Percentiles rank a stretch among this genome's conserved stretches.
Evolutionary conservation across 2,797 vertebrate genomes (phyloP).

Genomic region (Pterois miles): DNA sequence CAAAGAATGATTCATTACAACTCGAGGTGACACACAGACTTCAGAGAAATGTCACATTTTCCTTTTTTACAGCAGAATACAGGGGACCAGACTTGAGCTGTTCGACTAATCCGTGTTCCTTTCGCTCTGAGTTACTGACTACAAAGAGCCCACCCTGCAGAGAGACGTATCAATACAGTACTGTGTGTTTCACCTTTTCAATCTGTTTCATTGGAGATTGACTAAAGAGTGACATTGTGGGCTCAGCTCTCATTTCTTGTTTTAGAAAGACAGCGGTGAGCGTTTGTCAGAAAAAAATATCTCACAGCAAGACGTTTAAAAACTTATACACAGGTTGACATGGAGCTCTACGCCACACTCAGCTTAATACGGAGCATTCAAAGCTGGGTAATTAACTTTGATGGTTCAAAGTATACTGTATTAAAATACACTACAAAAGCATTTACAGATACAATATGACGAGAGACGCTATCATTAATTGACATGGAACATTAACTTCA

Average conservation of each 20-base stretch:
- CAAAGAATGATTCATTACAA: constrained; percentile 15
- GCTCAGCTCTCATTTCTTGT: constrained; percentile 5
- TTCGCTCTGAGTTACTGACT: neutral
- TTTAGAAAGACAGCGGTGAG: constrained; percentile 4
- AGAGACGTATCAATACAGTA: constrained; percentile 29
- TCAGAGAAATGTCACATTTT: constrained; percentile 7
- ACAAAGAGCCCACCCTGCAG: constrained; percentile 40
- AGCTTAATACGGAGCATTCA: constrained; percentile 3
- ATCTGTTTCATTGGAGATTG: constrained; percentile 19
- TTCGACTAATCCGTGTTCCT: constrained; percentile 19
- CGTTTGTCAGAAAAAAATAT: constrained; percentile 19
- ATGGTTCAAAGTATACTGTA: constrained; percentile 1
- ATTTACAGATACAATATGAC: neutral
- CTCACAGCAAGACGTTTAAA: constrained; percentile 13
- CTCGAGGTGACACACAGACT: neutral
- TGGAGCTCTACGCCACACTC: neutral
- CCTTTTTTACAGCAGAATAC: neutral
- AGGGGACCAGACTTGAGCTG: neutral
- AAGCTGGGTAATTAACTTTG: constrained; percentile 16
- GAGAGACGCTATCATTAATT: constrained; percentile 9
- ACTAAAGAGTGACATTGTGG: neutral
- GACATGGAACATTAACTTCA: constrained; percentile 8
- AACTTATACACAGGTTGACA: constrained; percentile 8
- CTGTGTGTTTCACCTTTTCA: constrained; percentile 25
- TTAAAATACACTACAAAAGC: neutral